These are phyloP conservation scores for Haemorhous mexicanus DNA, from an alignment of 2,113 vertebrate species.

Conservation along the genomic window DNA sequence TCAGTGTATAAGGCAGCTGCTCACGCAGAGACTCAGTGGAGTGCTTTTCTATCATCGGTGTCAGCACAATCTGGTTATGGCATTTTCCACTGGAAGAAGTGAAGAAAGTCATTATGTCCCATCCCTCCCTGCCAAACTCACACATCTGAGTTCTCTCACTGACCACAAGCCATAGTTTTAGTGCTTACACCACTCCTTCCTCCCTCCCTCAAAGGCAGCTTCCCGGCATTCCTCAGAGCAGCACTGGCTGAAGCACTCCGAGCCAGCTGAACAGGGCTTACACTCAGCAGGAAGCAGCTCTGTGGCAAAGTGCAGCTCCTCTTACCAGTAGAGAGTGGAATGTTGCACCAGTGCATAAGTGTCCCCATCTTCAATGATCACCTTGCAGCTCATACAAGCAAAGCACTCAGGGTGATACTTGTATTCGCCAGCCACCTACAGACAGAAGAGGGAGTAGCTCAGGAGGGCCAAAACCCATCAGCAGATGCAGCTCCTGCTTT, in stretches of 20 bases:
- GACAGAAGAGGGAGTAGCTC: constrained; percentile 47
- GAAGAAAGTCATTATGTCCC: background rate
- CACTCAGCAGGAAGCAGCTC: background rate
- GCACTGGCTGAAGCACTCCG: background rate
- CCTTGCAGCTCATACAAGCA: constrained; percentile 91
- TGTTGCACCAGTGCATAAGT: constrained; percentile 92
- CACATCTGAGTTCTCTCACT: background rate
- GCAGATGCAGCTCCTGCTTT: background rate
- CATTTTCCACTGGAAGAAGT: constrained; percentile 85
- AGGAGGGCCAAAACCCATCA: background rate
- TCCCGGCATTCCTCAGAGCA: background rate
- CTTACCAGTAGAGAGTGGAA: constrained; percentile 93
- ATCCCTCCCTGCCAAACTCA: background rate
- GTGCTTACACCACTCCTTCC: background rate
- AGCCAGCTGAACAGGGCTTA: background rate
- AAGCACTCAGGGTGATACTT: constrained; percentile 98
- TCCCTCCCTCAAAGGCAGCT: background rate
- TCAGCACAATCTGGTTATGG: constrained; percentile 91
- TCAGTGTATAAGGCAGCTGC: constrained; percentile 90
- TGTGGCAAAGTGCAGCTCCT: background rate
- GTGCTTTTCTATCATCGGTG: constrained; percentile 90
- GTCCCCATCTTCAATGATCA: constrained; percentile 92
- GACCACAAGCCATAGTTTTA: background rate
- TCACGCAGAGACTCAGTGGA: constrained; percentile 84
- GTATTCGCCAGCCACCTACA: constrained; percentile 93